These are phyloP conservation scores for Montipora foliosa DNA, from an alignment of 64 coral and sea anemone species.

Conservation along the genomic window DNA sequence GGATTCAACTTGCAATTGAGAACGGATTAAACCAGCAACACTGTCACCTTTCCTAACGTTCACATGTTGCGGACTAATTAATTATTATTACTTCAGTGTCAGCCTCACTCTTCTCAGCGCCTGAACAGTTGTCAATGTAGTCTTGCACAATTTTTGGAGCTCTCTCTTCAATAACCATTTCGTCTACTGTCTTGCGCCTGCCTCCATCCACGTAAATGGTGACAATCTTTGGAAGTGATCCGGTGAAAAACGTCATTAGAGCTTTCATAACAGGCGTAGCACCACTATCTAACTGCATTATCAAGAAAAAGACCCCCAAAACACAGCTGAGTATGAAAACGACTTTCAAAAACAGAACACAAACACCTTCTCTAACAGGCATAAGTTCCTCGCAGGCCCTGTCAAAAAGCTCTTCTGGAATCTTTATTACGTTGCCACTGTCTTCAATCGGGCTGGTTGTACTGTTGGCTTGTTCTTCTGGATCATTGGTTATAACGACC, in stretches of 20 bases:
- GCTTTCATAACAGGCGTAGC: background rate
- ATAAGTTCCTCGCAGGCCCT: constrained; percentile 12
- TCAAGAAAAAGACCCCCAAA: background rate
- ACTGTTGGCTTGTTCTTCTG: background rate
- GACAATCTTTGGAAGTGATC: constrained; percentile 17
- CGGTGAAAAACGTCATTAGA: background rate
- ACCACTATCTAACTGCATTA: background rate
- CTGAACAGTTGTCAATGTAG: background rate
- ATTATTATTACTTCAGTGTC: no score
- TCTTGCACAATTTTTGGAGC: constrained; percentile 3
- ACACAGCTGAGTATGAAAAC: background rate
- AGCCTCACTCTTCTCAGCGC: no score
- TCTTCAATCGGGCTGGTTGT: background rate
- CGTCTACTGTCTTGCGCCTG: background rate
- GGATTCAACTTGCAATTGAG: no score
- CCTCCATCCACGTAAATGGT: background rate
- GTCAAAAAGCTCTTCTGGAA: constrained; percentile 1
- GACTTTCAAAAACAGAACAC: background rate
- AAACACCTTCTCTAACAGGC: constrained; percentile 13
- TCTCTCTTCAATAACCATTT: background rate
- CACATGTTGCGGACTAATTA: no score
- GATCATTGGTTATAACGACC: background rate
- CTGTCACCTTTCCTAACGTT: no score
- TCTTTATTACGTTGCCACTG: background rate
- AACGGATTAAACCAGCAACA: no score